Evolutionary conservation across 1,140 invertebrate genomes (phyloP).

Genomic region (Rhynchophorus ferrugineus): DNA sequence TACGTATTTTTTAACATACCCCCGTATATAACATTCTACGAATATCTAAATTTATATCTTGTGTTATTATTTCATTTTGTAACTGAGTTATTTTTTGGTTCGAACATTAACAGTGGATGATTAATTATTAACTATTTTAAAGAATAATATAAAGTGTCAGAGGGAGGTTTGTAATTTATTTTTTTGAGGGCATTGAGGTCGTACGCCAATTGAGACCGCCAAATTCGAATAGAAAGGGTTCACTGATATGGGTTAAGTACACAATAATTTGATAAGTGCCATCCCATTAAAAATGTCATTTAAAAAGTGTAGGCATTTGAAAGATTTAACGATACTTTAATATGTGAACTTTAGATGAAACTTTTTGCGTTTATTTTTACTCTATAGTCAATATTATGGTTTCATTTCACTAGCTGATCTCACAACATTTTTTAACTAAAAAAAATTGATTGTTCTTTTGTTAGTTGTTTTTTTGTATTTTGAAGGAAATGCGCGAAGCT

Average conservation of each 20-base stretch:
- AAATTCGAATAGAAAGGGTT: constrained; percentile 13
- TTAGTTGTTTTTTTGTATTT: not conserved
- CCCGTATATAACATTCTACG: no score
- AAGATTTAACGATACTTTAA: not conserved
- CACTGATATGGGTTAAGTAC: constrained; percentile 19
- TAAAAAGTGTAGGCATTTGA: constrained; percentile 8
- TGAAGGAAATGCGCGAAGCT: not conserved
- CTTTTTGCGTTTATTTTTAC: no score
- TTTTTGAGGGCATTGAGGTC: constrained; percentile 2
- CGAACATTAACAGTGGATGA: no score
- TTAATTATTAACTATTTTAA: not conserved
- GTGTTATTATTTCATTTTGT: no score
- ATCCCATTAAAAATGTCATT: constrained; percentile 7
- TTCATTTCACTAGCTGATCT: no score
- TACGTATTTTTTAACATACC: no score
- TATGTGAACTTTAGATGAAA: no score
- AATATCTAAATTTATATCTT: no score
- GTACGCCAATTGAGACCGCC: constrained; percentile 9
- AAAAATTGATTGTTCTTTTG: no score
- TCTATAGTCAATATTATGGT: no score
- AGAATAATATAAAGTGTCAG: not conserved
- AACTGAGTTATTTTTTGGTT: no score
- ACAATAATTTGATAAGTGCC: constrained; percentile 20
- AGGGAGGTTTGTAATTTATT: constrained; percentile 11
- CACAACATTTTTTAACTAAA: no score